These are phyloP conservation scores for Sander lucioperca DNA, from an alignment of 2,113 vertebrate species.

Conservation along the genomic window DNA sequence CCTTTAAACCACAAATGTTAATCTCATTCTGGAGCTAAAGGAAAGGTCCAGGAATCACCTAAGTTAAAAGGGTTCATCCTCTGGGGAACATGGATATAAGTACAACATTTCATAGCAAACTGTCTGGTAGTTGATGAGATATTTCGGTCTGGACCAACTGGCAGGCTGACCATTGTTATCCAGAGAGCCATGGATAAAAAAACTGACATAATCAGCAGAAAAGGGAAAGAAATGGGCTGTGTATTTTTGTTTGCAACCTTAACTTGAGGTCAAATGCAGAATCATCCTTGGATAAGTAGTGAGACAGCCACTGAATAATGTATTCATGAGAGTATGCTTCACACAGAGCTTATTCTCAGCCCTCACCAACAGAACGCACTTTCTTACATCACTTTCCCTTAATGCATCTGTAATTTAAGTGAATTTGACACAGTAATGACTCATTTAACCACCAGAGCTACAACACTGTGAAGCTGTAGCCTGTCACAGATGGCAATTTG, in stretches of 20 bases:
- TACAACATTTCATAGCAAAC: neutral
- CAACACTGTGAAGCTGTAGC: neutral
- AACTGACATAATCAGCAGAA: neutral
- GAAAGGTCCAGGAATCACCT: too few species aligned
- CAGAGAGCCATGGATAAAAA: neutral
- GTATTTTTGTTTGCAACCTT: neutral
- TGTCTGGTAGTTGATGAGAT: neutral
- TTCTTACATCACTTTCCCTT: slow-evolving; percentile 2
- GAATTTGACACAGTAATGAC: slow-evolving; percentile 14
- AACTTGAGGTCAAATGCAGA: slow-evolving; percentile 10
- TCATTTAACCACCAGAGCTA: slow-evolving; percentile 12
- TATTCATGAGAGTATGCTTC: slow-evolving; percentile 23
- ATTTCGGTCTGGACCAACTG: neutral
- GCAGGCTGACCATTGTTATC: neutral
- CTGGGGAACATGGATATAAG: too few species aligned
- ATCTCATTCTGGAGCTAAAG: too few species aligned
- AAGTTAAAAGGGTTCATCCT: too few species aligned
- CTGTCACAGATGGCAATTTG: neutral
- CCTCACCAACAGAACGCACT: slow-evolving; percentile 8
- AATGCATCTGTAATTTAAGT: slow-evolving; percentile 23
- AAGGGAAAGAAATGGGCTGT: neutral
- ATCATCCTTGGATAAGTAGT: slow-evolving; percentile 22
- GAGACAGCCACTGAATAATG: slow-evolving; percentile 52
- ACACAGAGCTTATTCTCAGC: slow-evolving; percentile 19
- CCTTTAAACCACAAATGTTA: too few species aligned